Conservation (phyloP, 2,113 vertebrate genomes). For the Pipa parva region DNA sequence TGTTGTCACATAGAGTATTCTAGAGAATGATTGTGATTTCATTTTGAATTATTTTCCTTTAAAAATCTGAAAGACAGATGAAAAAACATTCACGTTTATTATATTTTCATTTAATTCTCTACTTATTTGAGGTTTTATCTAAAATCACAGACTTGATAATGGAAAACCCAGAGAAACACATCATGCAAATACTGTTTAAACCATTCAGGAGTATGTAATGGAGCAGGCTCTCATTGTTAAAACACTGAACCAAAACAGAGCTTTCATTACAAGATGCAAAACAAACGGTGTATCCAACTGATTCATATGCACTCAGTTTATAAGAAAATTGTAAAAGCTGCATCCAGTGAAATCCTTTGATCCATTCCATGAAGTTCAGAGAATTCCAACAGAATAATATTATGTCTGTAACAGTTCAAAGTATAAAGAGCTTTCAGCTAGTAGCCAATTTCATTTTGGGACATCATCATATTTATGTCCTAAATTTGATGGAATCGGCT, state of each 20-base stretch:
- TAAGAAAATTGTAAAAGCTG: slow-evolving; percentile 20
- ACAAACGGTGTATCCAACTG: slow-evolving; percentile 13
- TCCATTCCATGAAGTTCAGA: slow-evolving; percentile 32
- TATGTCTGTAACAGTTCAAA: slow-evolving; percentile 39
- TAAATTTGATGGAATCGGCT: slow-evolving; percentile 39
- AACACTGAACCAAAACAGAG: slow-evolving; percentile 13
- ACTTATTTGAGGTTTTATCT: neutral
- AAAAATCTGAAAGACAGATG: neutral
- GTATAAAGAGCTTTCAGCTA: slow-evolving; percentile 40
- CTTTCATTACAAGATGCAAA: slow-evolving; percentile 26
- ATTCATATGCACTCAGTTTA: slow-evolving; percentile 35
- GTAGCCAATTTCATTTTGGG: slow-evolving; percentile 38
- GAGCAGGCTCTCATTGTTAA: neutral
- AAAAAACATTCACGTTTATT: neutral
- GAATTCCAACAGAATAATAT: slow-evolving; percentile 37
- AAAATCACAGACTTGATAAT: neutral
- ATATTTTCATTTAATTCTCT: neutral
- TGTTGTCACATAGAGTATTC: too few relatives aligned
- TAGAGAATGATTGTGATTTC: neutral
- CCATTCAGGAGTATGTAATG: slow-evolving; percentile 8
- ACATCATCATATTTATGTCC: slow-evolving; percentile 42
- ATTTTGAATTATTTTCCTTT: neutral
- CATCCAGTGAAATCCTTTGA: slow-evolving; percentile 23
- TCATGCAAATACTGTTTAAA: slow-evolving; percentile 6
- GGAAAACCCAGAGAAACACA: slow-evolving; percentile 1